Evolutionary conservation across 1,140 invertebrate genomes (phyloP), one percentile per base, ranked within the genome.

Genomic region (Trichogramma pretiosum): DNA sequence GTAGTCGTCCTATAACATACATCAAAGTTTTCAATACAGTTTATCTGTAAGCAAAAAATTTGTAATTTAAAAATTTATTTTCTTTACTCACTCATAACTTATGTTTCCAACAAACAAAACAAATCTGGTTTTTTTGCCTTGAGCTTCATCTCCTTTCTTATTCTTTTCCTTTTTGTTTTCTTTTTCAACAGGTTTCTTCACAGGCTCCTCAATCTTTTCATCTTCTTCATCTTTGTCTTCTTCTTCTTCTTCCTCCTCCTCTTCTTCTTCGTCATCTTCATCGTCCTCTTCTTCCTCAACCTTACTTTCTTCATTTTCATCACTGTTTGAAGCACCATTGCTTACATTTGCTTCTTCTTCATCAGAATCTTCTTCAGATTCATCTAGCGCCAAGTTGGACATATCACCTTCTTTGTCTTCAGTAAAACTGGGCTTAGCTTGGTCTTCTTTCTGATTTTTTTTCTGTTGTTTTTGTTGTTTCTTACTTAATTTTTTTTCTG

Each of bases 101-200:
- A 76, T 49, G 62, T 77, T 77, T 49, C 70, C 70, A 37, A 76
- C 67, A 53, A 72, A 75, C n/a, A 77, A 53, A 38, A 74, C 68
- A 49, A 63, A 73, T 63, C 69, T 75, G 75, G 71, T 2, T 74
- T 65, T 56, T 77, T 73, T 14, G 57, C 40, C 52, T 75, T 63
- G 75, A 61, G 42, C 21, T 10, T 19, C 9, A 3, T 75, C 65
- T 50, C 73, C 59, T 52, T 65, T 54, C 57, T 76, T 64, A 54
- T 74, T 66, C 60, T 76, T 72, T 61, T 74, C 32, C 5, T 50
- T 45, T 22, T 58, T 50, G 22, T 56, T 24, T 17, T 37, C 34
- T 1, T 56, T 62, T 50, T 68, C 35, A n/a, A n/a, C n/a, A n/a
- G n/a, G n/a, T n/a, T n/a, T n/a, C n/a, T n/a, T n/a, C n/a, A n/a